Evolutionary conservation across 2,888 invertebrate genomes (phyloP), one percentile per base, ranked within the genome.

Genomic region (Steromphala cineraria): DNA sequence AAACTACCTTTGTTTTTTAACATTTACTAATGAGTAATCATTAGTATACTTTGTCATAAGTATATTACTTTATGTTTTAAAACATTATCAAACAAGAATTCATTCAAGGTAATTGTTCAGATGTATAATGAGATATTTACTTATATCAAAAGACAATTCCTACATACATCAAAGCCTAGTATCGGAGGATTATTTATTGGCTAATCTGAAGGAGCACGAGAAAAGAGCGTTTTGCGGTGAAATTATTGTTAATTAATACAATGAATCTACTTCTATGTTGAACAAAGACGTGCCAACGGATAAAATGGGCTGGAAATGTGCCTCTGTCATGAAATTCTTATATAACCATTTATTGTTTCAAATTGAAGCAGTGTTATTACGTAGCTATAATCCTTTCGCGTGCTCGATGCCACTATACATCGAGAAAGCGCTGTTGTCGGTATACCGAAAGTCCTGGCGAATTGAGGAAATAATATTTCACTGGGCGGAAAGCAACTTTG

Each of bases 391-490:
- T 71, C 71, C 71, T n/a, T 15, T 71, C 71, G 71, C 71, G 71
- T 71, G 71, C 15, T 36, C 10, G 17, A 19, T 10, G 36, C 17
- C 40, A 36, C 36, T 71, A 40, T 71, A 40, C 36, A 71, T 19
- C 36, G 40, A 71, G 19, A 36, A 28, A 36, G 36, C 71, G 17
- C 71, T 31, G 62, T 62, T 71, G 71, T 31, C 71, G 36, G 36
- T 71, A 40, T 71, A 31, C 19, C 36, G 19, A 17, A 40, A 71
- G 71, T 71, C 71, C n/a, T 17, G 17, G 36, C 71, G 71, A 71
- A 71, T 71, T 71, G 71, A 71, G 71, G 71, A 71, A 71, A 71
- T 71, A 31, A 71, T 71, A 71, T 71, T 71, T 71, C 36, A 71
- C 71, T 71, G 71, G 71, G 40, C 71, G 71, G 71, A 71, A 71